Conservation (phyloP, 2,113 vertebrate genomes). For the Trematocara marginatum region DNA sequence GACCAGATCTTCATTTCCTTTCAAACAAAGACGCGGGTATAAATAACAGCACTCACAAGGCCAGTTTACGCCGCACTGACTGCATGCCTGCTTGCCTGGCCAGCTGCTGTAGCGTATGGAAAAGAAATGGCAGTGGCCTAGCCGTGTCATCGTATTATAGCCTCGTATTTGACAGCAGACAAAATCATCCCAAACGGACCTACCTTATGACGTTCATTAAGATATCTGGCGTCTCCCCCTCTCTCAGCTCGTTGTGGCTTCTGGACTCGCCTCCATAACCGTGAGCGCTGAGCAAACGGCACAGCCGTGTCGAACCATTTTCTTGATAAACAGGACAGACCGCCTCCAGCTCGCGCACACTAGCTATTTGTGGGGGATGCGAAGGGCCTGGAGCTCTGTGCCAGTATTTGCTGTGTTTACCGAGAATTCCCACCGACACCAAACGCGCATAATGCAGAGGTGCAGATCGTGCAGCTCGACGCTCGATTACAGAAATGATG, state of each 20-base stretch:
- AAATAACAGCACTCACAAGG: neutral
- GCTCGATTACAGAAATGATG: conserved; percentile 33
- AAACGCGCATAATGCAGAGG: conserved; percentile 33
- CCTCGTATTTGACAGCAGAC: neutral
- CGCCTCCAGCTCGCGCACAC: neutral
- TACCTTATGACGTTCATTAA: conserved; percentile 65
- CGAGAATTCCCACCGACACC: neutral
- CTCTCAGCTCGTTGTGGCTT: conserved; percentile 31
- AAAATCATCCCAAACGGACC: neutral
- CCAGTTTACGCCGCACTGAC: conserved; percentile 31
- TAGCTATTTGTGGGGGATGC: neutral
- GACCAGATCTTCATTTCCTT: neutral
- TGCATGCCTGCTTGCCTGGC: neutral
- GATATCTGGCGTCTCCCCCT: conserved; percentile 22
- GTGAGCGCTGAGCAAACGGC: neutral
- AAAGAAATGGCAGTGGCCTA: neutral
- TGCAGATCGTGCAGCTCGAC: conserved; percentile 42
- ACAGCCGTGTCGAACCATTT: conserved; percentile 44
- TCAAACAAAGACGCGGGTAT: neutral
- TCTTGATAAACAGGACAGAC: conserved; percentile 10
- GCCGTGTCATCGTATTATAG: neutral
- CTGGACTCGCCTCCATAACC: conserved; percentile 10
- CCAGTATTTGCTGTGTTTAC: neutral
- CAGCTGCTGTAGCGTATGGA: neutral
- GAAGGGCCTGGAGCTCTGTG: neutral